Evolutionary conservation across 2,888 invertebrate genomes (phyloP).

Genomic region (Hymenopus coronatus): DNA sequence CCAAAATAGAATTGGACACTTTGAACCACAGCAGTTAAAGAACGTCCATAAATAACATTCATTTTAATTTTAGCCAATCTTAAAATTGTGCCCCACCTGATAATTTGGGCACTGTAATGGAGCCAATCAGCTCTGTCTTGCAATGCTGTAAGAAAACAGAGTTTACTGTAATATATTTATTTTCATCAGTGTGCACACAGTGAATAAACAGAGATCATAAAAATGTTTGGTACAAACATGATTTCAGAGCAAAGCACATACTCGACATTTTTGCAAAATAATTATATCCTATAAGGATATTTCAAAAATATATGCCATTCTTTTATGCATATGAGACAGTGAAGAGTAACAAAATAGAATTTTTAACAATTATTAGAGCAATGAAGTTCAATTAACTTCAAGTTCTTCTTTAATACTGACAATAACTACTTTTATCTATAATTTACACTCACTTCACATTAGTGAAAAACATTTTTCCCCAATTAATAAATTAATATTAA

Average conservation of each 20-base stretch:
- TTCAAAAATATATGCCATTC: slow-evolving; percentile 5
- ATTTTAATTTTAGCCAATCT: no score
- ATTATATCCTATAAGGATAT: background rate
- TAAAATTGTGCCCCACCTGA: no score
- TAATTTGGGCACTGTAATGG: no score
- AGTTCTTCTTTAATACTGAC: slow-evolving; percentile 1
- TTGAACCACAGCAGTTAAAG: no score
- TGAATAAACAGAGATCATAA: slow-evolving; percentile 10
- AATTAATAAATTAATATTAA: background rate
- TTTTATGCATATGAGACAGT: background rate
- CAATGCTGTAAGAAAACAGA: no score
- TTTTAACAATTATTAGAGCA: background rate
- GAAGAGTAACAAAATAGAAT: slow-evolving; percentile 14
- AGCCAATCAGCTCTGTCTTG: no score
- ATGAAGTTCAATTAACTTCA: background rate
- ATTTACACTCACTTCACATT: background rate
- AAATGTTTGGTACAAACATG: background rate
- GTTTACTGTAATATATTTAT: background rate
- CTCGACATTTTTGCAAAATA: background rate
- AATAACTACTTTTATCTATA: background rate
- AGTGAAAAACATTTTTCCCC: background rate
- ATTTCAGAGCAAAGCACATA: slow-evolving; percentile 5
- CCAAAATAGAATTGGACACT: no score
- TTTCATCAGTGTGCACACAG: background rate
- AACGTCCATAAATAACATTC: no score